phyloP scores from a whole-genome alignment of 2,113 vertebrate species.

The Pleuronectes platessa region DNA sequence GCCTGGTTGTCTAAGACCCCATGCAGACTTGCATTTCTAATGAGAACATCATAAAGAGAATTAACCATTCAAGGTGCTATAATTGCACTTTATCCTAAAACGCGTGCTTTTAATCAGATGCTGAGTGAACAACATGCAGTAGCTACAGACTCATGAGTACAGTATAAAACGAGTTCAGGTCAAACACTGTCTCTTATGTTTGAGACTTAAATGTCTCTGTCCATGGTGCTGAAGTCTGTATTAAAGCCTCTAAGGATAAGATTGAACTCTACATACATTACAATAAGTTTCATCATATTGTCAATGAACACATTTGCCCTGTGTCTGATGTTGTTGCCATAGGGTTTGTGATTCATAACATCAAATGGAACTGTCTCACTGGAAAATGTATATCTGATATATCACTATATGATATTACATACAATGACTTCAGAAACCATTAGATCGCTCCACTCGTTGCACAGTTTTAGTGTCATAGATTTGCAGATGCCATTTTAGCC shows the following conservation, averaged over 20 bases:
- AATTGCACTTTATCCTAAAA: too few species aligned
- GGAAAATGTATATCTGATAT: neutral
- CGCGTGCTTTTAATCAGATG: neutral
- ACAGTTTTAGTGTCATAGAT: too few species aligned
- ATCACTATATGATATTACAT: neutral
- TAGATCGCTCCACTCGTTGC: too few species aligned
- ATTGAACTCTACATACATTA: neutral
- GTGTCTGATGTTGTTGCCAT: neutral
- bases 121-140: neutral
- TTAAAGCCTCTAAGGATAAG: neutral
- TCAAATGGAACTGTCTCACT: neutral
- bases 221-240: conserved; percentile 47
- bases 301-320: neutral
- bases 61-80: neutral
- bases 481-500: too few species aligned
- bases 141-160: neutral
- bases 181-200: too few species aligned
- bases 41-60: neutral
- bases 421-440: neutral
- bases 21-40: neutral
- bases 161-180: neutral
- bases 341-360: neutral
- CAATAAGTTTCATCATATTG: neutral
- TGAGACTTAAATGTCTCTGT: conserved; percentile 31
- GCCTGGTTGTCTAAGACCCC: too few species aligned